phyloP scores from a whole-genome alignment of 2,113 vertebrate species.

The Mustela nigripes region DNA sequence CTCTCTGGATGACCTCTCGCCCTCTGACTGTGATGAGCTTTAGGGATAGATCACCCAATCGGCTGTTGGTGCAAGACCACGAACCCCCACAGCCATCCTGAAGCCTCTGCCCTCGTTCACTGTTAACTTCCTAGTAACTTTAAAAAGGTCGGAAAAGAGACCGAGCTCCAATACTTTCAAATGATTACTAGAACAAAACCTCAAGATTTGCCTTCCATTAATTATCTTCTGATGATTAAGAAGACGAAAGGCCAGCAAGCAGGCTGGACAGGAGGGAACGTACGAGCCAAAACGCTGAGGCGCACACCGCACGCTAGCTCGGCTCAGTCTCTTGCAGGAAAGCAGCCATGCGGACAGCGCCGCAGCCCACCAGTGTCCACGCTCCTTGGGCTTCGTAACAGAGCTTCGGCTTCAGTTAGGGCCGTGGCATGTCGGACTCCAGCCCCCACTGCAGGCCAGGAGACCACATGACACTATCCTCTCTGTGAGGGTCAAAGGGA shows the following conservation, averaged over 20 bases:
- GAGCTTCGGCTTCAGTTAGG: background rate
- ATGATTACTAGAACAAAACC: background rate
- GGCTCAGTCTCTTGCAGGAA: background rate
- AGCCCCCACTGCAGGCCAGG: background rate
- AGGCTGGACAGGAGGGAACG: too few species aligned
- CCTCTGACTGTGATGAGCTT: background rate
- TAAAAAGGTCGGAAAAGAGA: background rate
- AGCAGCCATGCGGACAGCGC: background rate
- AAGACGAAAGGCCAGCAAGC: background rate
- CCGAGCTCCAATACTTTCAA: background rate
- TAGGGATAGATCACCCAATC: rapidly evolving
- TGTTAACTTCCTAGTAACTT: background rate
- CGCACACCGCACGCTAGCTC: rapidly evolving
- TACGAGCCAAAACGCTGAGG: rapidly evolving
- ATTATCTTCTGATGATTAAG: background rate
- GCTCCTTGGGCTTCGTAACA: background rate
- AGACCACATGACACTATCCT: rapidly evolving
- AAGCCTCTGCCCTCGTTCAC: background rate
- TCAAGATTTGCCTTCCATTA: background rate
- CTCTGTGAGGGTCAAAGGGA: too few species aligned
- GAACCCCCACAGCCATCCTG: background rate
- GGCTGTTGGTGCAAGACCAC: too few species aligned
- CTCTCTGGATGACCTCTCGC: background rate
- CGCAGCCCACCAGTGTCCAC: rapidly evolving
- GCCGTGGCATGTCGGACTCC: too few species aligned